Evolutionary conservation across 2,888 invertebrate genomes (phyloP).

Genomic region (Epinotia bilunana): DNA sequence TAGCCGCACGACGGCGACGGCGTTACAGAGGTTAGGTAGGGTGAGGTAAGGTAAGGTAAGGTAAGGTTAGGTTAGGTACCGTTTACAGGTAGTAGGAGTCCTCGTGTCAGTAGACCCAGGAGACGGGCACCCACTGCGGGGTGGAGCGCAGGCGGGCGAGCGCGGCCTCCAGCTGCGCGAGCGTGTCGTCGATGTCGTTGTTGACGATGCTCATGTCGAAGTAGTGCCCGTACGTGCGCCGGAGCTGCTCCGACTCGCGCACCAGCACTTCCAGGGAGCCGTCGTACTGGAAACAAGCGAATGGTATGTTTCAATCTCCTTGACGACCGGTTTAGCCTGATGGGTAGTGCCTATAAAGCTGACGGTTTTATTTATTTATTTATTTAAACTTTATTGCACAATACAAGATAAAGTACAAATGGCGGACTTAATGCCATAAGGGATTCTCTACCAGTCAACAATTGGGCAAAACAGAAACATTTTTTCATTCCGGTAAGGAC

Average conservation of each 20-base stretch:
- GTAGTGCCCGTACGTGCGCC: conserved; percentile 99
- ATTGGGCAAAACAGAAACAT: too few species aligned
- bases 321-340: too few species aligned
- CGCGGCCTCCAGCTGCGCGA: conserved; percentile 95
- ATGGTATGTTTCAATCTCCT: not conserved
- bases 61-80: not conserved
- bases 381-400: too few species aligned
- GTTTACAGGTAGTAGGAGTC: conserved; percentile 56
- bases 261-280: conserved; percentile 98
- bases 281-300: conserved; percentile 91
- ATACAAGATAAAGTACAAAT: too few species aligned
- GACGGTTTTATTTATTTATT: too few species aligned
- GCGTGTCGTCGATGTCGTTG: conserved; percentile 99
- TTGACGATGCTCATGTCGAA: conserved; percentile 99
- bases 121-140: conserved; percentile 98
- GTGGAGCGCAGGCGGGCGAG: conserved; percentile 95
- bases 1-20: not conserved
- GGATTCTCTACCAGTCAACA: too few species aligned
- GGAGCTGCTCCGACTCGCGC: conserved; percentile 97
- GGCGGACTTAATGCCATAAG: too few species aligned
- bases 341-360: too few species aligned
- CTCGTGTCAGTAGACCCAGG: conserved; percentile 96
- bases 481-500: too few species aligned
- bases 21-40: too few species aligned
- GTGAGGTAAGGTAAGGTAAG: too few species aligned